A percentile compares a stretch with the other conserved stretches of the same genome.
These are phyloP conservation scores for Porites lobata DNA, from an alignment of 92 coral and sea anemone genomes.

Conservation along the genomic window DNA sequence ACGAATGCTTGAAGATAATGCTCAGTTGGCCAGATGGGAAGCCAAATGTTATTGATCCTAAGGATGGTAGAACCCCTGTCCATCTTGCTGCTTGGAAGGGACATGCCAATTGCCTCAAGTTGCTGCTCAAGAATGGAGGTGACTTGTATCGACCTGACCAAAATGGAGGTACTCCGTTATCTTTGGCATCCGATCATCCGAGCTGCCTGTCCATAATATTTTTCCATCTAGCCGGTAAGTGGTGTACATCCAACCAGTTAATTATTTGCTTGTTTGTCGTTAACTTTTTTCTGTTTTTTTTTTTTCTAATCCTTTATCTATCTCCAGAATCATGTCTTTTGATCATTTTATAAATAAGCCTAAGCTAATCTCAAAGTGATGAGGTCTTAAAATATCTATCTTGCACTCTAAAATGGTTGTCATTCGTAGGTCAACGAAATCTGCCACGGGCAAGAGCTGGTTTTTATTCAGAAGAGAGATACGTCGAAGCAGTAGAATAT, in stretches of 20 bases:
- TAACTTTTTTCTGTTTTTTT: too few relatives aligned
- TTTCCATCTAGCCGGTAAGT: slow-evolving; percentile 20
- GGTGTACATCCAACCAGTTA: too few relatives aligned
- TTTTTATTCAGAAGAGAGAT: not conserved
- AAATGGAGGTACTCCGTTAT: slow-evolving; percentile 39
- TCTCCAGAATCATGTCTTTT: too few relatives aligned
- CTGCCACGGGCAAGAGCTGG: not conserved
- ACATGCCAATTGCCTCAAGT: slow-evolving; percentile 42
- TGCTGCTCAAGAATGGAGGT: slow-evolving; percentile 72
- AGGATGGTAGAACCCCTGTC: slow-evolving; percentile 76
- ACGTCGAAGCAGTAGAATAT: not conserved
- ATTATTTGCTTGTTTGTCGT: too few relatives aligned
- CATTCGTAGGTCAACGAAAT: not conserved
- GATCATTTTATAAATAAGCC: too few relatives aligned
- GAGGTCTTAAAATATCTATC: not conserved
- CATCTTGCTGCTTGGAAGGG: slow-evolving; percentile 87
- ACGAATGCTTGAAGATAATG: slow-evolving; percentile 73
- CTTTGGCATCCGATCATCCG: slow-evolving; percentile 18
- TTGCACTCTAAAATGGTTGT: not conserved
- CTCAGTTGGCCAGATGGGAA: slow-evolving; percentile 76
- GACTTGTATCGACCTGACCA: slow-evolving; percentile 33
- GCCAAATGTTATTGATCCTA: slow-evolving; percentile 67
- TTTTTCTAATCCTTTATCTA: too few relatives aligned
- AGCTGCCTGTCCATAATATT: slow-evolving; percentile 1
- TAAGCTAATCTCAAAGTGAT: not conserved